A percentile compares a stretch with the other conserved stretches of the same genome.
phyloP scores from a whole-genome alignment of 2,113 vertebrate species.

The Delphinapterus leucas region DNA sequence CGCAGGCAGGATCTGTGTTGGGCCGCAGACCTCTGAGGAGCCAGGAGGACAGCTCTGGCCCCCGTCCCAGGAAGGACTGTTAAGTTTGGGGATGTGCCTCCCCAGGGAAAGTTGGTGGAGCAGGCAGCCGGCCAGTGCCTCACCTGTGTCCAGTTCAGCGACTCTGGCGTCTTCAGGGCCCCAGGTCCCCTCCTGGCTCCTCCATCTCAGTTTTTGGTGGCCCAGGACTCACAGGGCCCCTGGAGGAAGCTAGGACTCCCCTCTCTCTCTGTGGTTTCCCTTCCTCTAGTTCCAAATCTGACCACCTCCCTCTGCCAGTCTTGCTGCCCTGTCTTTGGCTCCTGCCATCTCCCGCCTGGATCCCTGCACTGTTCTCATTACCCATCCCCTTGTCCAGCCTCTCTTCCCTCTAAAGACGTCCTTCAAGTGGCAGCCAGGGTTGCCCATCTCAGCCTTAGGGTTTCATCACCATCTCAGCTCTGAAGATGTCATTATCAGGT shows the following conservation, averaged over 20 bases:
- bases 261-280: background rate
- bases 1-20: background rate
- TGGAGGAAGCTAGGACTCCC: background rate
- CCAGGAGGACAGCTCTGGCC: background rate
- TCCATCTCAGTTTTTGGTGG: background rate
- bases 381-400: background rate
- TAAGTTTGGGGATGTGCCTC: background rate
- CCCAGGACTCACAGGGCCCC: background rate
- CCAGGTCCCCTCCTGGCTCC: background rate
- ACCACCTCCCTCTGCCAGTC: background rate
- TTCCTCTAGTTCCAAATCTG: background rate
- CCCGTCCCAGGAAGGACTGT: background rate
- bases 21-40: background rate
- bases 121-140: background rate
- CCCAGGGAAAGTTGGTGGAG: background rate
- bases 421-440: background rate
- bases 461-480: background rate
- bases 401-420: background rate
- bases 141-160: background rate
- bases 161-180: background rate
- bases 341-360: background rate
- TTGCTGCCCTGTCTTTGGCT: background rate
- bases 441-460: background rate
- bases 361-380: fast-evolving
- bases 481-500: background rate